Percentiles rank a stretch among this genome's conserved stretches.
phyloP scores from a whole-genome alignment of 2,888 invertebrate species.

The Tinea semifulvella region DNA sequence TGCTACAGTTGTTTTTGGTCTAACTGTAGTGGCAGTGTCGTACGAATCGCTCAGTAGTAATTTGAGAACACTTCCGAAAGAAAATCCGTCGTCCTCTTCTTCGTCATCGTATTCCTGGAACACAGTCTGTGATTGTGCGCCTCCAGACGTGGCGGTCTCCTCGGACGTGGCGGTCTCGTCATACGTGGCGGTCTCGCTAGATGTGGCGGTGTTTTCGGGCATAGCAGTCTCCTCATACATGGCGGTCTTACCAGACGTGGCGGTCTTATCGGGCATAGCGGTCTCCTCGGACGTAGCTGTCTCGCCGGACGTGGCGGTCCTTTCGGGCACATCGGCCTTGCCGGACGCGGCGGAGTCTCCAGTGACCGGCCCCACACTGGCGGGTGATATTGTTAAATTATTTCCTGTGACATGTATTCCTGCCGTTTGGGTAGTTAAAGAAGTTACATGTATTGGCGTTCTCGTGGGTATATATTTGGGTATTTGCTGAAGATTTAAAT shows the following conservation, averaged over 20 bases:
- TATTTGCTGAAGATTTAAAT: no score
- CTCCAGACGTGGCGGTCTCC: background rate
- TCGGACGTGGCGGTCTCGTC: background rate
- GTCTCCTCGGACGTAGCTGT: background rate
- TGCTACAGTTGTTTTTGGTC: background rate
- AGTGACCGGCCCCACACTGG: no score
- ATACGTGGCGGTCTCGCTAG: background rate
- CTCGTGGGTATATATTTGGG: no score
- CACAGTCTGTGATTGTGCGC: conserved; percentile 4
- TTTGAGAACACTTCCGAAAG: conserved; percentile 70
- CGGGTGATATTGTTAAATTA: no score
- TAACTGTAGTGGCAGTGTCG: conserved; percentile 34
- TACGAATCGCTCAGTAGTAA: conserved; percentile 64
- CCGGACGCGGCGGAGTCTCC: background rate
- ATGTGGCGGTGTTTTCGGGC: background rate
- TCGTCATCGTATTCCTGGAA: conserved; percentile 46
- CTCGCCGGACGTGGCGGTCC: background rate
- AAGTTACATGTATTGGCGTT: no score
- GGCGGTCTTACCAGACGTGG: no score
- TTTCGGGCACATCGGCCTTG: background rate
- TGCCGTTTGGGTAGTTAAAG: no score
- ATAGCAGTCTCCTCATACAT: no score
- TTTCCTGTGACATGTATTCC: no score
- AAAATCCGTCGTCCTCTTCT: conserved; percentile 61
- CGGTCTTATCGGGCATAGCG: no score